A percentile compares a stretch with the other conserved stretches of the same genome.
phyloP scores from a whole-genome alignment of 2,888 invertebrate species.

The Drosophila parthenogenetica region DNA sequence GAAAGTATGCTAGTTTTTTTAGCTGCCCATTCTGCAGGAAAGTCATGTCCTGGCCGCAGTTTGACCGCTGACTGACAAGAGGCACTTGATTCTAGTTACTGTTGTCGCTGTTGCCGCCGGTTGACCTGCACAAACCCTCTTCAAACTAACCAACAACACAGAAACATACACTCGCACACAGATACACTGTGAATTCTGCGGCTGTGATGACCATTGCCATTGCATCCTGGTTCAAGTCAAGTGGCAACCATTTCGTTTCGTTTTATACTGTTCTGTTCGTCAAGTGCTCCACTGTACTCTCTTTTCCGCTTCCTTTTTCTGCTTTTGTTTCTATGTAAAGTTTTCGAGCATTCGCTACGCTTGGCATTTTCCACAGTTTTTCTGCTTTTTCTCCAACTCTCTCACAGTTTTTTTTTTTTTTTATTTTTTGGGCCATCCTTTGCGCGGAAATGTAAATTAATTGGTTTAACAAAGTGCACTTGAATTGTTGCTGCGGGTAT shows the following conservation, averaged over 20 bases:
- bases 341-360: conserved; percentile 44
- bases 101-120: conserved; percentile 51
- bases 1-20: conserved; percentile 23
- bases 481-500: conserved; percentile 48
- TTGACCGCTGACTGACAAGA: conserved; percentile 49
- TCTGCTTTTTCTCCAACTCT: conserved; percentile 16
- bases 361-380: conserved; percentile 29
- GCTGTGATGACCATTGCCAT: conserved; percentile 57
- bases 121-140: conserved; percentile 49
- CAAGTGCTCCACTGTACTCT: conserved; percentile 49
- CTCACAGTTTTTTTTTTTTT: conserved; percentile 16
- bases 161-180: conserved; percentile 21
- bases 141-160: conserved; percentile 57
- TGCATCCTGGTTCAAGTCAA: conserved; percentile 64
- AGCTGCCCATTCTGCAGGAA: neutral
- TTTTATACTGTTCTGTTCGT: conserved; percentile 26
- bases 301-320: conserved; percentile 7
- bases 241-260: conserved; percentile 48
- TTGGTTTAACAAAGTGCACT: conserved; percentile 80
- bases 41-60: conserved; percentile 21
- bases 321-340: conserved; percentile 62
- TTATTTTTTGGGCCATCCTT: conserved; percentile 55
- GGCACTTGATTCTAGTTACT: conserved; percentile 70
- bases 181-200: conserved; percentile 38
- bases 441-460: conserved; percentile 79